Evolutionary conservation across 1,140 invertebrate species (phyloP), one percentile per base, ranked within the genome.

Genomic region (Caerostris extrusa): DNA sequence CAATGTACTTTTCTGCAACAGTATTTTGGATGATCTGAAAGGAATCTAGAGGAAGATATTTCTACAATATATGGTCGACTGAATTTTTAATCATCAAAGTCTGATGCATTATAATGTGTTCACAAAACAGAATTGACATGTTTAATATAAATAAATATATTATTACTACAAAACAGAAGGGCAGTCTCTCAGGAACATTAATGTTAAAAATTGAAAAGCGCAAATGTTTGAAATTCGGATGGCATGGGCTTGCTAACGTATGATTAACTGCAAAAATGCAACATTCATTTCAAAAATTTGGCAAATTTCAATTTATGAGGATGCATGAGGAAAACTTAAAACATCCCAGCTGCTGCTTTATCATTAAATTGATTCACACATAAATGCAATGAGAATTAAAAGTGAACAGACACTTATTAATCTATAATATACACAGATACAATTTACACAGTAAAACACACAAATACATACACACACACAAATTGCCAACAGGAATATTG

Each of bases 271-370:
- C 34, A 77, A 50, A 14, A 53, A 77, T 5, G 8, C 53, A 77
- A 19, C 10, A 7, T 77, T 12, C 14, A 53, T 8, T 77, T 50
- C 53, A 77, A 50, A 77, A 77, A 77, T 77, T 77, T 77, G 71
- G 71, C 71, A 77, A 69, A 53, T 12, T 53, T 19, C 34, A 50
- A 77, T 53, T 34, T 50, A 77, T 50, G 34, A 53, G 71, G 34
- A 12, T 77, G 71, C 71, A 50, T 10, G 34, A 12, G 71, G 10
- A 12, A 50, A 77, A 77, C 5, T 77, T 53, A 5, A 3, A 53
- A 64, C 71, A 77, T 77, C 71, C 71, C 71, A 77, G 71, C 71
- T 77, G 71, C 71, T 34, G 53, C 7, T 67, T 67, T 67, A 67
- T 17, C 61, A 17, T 67, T 77, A 12, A 77, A 77, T 34, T 34